These are phyloP conservation scores for Notoglanidium macrostoma DNA, from an alignment of 2,797 vertebrate genomes.

Conservation along the genomic window DNA sequence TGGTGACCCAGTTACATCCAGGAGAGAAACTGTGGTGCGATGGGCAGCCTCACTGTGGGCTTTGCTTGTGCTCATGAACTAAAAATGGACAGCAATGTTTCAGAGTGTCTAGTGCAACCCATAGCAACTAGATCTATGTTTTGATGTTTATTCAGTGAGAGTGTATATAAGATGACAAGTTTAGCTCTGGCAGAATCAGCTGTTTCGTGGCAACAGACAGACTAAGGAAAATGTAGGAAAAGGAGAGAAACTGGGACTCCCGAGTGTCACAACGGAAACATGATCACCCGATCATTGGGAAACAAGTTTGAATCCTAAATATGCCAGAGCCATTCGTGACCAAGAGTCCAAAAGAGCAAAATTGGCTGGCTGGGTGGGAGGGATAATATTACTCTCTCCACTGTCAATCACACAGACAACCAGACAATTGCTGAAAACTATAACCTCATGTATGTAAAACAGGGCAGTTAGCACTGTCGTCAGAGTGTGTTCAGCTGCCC, in stretches of 20 bases:
- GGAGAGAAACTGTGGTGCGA: constrained; percentile 66
- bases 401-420: neutral
- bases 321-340: neutral
- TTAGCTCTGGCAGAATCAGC: constrained; percentile 4
- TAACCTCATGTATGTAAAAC: neutral
- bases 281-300: neutral
- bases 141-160: neutral
- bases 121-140: constrained; percentile 1
- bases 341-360: neutral
- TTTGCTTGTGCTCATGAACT: neutral
- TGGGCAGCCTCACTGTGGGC: constrained; percentile 8
- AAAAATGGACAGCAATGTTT: constrained; percentile 3
- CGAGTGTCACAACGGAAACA: neutral
- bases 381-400: neutral
- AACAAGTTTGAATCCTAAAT: neutral
- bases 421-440: neutral
- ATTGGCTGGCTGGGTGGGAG: neutral
- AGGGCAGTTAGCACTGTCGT: neutral
- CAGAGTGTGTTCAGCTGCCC: neutral
- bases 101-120: neutral
- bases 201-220: neutral
- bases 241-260: neutral
- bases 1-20: constrained; percentile 72
- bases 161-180: neutral
- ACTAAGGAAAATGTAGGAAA: neutral